phyloP scores from a whole-genome alignment of 2,888 invertebrate species.

The Bursaphelenchus okinawaensis region DNA sequence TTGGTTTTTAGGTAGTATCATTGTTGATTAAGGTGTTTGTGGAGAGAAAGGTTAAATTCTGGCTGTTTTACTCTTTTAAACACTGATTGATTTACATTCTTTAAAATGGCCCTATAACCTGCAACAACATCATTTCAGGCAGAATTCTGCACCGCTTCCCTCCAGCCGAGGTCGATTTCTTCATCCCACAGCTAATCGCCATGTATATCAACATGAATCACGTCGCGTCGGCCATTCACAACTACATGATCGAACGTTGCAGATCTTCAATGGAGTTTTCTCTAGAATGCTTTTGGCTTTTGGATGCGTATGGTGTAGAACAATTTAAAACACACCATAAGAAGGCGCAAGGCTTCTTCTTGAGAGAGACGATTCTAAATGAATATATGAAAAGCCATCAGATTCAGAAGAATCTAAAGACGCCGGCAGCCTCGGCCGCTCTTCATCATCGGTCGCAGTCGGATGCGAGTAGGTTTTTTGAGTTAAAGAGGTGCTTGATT shows the following conservation, averaged over 20 bases:
- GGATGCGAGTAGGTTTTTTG: conserved; percentile 1
- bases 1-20: no score
- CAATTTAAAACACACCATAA: conserved; percentile 66
- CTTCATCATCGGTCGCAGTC: conserved; percentile 15
- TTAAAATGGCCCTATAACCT: neutral
- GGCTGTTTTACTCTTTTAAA: neutral
- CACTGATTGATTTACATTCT: neutral
- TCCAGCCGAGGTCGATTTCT: conserved; percentile 87
- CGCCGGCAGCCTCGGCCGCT: neutral
- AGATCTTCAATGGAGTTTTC: conserved; percentile 91
- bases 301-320: conserved; percentile 85
- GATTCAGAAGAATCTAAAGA: neutral
- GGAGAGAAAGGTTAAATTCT: neutral
- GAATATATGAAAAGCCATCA: conserved; percentile 1
- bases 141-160: conserved; percentile 94
- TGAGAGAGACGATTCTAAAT: conserved; percentile 23
- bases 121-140: conserved; percentile 61
- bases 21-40: conserved; percentile 1
- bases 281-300: conserved; percentile 86
- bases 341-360: conserved; percentile 53
- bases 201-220: conserved; percentile 98
- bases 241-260: conserved; percentile 79
- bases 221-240: conserved; percentile 84
- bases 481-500: neutral
- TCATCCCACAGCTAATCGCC: conserved; percentile 91